Percentiles rank a stretch among this genome's conserved stretches.
phyloP scores from a whole-genome alignment of 2,113 vertebrate species.

The Chascanopsetta lugubris region DNA sequence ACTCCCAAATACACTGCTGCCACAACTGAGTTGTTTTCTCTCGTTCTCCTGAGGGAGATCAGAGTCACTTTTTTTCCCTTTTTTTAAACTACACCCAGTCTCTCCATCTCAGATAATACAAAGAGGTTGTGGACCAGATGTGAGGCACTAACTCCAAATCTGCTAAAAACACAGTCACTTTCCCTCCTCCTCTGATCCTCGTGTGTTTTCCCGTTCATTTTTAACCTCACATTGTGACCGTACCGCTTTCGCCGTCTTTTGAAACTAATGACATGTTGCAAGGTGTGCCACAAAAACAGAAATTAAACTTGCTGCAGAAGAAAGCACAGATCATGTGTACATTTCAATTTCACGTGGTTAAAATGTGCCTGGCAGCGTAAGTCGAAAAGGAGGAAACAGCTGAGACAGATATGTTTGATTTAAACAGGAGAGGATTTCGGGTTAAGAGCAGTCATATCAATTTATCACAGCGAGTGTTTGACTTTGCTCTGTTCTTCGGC shows the following conservation, averaged over 20 bases:
- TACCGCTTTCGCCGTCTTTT: constrained; percentile 8
- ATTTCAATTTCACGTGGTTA: background rate
- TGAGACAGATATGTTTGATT: constrained; percentile 9
- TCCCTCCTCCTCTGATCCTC: constrained; percentile 47
- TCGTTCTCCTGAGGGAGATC: constrained; percentile 67
- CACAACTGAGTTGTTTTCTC: constrained; percentile 71
- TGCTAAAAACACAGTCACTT: constrained; percentile 58
- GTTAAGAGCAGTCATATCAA: constrained; percentile 14
- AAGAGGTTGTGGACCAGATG: constrained; percentile 70
- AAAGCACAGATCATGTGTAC: background rate
- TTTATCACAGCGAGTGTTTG: constrained; percentile 12
- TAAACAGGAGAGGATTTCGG: background rate
- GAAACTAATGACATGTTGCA: constrained; percentile 10
- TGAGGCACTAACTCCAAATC: constrained; percentile 55
- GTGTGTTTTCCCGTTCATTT: constrained; percentile 37
- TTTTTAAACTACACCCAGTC: constrained; percentile 54
- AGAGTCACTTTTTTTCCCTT: constrained; percentile 39
- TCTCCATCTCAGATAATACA: constrained; percentile 67
- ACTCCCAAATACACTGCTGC: constrained; percentile 54
- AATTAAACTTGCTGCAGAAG: constrained; percentile 7
- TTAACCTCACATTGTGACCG: background rate
- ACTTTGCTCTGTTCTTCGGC: constrained; percentile 1
- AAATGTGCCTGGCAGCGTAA: background rate
- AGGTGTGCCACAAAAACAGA: constrained; percentile 36
- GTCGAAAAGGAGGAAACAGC: background rate